Base-by-base conservation (phyloP, 2,797 vertebrate genomes). In the Pristis pectinata region DNA sequence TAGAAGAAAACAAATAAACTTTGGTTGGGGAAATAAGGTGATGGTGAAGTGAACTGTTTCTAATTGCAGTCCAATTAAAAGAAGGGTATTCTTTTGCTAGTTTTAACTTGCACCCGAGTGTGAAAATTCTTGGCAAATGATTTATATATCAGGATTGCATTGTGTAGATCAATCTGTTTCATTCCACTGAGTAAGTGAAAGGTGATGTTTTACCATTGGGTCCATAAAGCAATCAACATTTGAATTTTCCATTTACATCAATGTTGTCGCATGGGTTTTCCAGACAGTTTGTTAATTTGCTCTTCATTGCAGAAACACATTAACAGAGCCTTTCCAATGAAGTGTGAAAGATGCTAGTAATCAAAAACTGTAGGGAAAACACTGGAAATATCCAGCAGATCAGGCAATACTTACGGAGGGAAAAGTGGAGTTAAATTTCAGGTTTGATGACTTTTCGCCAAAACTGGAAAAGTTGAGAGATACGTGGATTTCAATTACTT, bases 111-210 rank as follows among this genome's bases (percentile, higher is more conserved):
- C 34, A 64, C 64, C 56, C 87, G 41, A 91, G n/a, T 67, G 37
- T 67, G 87, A 64, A 91, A 67, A 91, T 24, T 67, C 87, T 67
- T 91, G 61, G 59, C 87, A 67, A 41, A 67, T 91, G 91, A 24
- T 7, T 91, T n/a, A 91, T 91, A 91, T 91, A 91, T 22, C 17
- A n/a, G 22, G 59, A 24, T 67, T 91, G 64, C 87, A 67, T 59
- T 17, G n/a, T 64, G 59, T 41, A 41, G 37, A 24, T 61, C n/a
- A 24, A n/a, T 67, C 87, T 67, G 87, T 41, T 91, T 67, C 30
- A 87, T 87, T 87, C 30, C 30, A 56, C 83, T n/a, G 13, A 41
- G n/a, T 87, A 17, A 37, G 59, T 41, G 10, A 91, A 91, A 67
- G 34, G 1, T 64, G 59, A 59, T 8, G n/a, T 89, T 89, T 64